Conservation (phyloP, 2,888 invertebrate genomes). For the Lamellibrachia columna region DNA sequence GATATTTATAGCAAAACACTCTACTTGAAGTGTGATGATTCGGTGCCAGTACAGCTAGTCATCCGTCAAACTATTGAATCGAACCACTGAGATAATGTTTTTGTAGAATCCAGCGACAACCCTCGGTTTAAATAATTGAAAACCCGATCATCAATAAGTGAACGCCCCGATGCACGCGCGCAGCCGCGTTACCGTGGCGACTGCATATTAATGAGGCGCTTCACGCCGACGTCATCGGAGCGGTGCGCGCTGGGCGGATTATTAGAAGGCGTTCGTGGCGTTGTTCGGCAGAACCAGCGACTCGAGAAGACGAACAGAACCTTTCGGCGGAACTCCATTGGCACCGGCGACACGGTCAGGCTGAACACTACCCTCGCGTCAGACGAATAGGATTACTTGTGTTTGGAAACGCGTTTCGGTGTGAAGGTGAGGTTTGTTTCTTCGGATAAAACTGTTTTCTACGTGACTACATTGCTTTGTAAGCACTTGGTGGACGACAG, state of each 20-base stretch:
- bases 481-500: not conserved
- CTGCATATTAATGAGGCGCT: not conserved
- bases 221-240: not conserved
- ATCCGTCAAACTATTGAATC: not conserved
- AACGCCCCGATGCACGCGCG: constrained; percentile 16
- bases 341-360: not conserved
- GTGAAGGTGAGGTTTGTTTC: not conserved
- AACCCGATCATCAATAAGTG: constrained; percentile 11
- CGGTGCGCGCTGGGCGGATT: not conserved
- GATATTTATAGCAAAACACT: too few species aligned
- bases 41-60: not conserved
- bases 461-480: not conserved
- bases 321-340: not conserved
- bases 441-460: not conserved
- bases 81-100: not conserved
- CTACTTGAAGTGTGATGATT: not conserved
- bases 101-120: not conserved
- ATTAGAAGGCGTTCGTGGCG: not conserved
- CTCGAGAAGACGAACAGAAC: not conserved
- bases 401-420: not conserved
- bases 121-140: constrained; percentile 12
- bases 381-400: not conserved
- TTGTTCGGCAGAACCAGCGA: not conserved
- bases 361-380: not conserved
- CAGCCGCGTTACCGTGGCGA: not conserved